Base-by-base conservation (phyloP, 2,888 invertebrate genomes). In the Digitonthophagus gazella region DNA sequence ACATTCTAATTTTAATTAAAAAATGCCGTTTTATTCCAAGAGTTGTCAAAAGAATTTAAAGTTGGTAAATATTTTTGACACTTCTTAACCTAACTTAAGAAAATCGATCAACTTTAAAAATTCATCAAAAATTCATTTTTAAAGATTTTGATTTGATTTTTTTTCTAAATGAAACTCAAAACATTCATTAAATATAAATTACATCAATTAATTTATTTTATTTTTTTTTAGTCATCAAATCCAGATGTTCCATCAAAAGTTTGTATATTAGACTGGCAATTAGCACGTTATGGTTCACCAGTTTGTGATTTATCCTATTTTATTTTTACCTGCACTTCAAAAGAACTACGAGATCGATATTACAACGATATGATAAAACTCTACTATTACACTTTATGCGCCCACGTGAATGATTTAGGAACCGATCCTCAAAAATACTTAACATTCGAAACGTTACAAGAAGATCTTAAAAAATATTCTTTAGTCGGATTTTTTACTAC, bases 301-400 rank as follows among this genome's bases (percentile, higher is more conserved):
- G 67, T 58, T 4, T 67, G 66, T 57, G 69, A 69, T 57, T 28
- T 69, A 2, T 69, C 69, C 8, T 69, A 69, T 16, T 69, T 69
- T 44, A 58, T 69, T 15, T 69, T 67, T 15, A 64, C 67, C n/a
- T 69, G 64, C 57, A 67, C 69, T 8, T 15, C 54, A 5, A 67
- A 69, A 28, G 16, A 18, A 11, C 57, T 67, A 8, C 55, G 66
- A 5, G 65, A 69, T 19, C 8, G 20, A 54, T 58, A 57, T 55
- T 67, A 69, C 57, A 64, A 69, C 15, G 56, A 69, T 15, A 22
- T 67, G 16, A 69, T 69, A 2, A 19, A 63, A 15, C 15, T 67
- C n/a, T 81, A 81, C 70, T 74, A 81, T 69, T 66, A 76, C 19
- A 72, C 77, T 0, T 68, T 81, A 15, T 72, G 72, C 2, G 72